Evolutionary conservation across 2,888 invertebrate species (phyloP).

Genomic region (Callimorpha dominula): DNA sequence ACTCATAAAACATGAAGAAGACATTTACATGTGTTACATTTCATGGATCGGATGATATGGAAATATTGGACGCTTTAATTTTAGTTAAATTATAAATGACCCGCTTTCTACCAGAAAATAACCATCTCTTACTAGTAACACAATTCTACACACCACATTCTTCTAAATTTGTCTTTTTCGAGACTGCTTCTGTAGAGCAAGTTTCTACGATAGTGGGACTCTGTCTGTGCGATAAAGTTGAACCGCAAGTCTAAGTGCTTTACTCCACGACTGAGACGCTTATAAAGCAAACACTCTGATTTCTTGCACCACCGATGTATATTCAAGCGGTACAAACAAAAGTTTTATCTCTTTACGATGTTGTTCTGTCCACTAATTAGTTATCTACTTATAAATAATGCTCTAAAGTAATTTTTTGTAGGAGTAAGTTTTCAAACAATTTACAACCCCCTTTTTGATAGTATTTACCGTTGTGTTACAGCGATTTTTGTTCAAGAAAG

Average conservation of each 20-base stretch:
- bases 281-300: conserved; percentile 24
- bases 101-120: neutral
- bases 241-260: conserved; percentile 22
- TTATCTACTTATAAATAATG: neutral
- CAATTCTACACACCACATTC: neutral
- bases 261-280: conserved; percentile 15
- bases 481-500: too few relatives aligned
- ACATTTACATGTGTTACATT: neutral
- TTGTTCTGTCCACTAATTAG: neutral
- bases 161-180: neutral
- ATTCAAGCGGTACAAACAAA: conserved; percentile 11
- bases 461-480: too few relatives aligned
- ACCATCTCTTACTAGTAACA: neutral
- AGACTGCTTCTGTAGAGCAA: neutral
- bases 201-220: conserved; percentile 8
- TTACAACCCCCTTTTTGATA: too few relatives aligned
- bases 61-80: neutral
- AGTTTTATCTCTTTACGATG: neutral
- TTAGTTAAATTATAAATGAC: neutral
- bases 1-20: neutral
- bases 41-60: neutral
- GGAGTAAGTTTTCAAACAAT: too few relatives aligned
- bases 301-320: conserved; percentile 26
- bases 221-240: conserved; percentile 15
- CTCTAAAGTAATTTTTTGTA: too few relatives aligned